Evolutionary conservation across 1,140 invertebrate genomes (phyloP).

Genomic region (Bombus waltoni): DNA sequence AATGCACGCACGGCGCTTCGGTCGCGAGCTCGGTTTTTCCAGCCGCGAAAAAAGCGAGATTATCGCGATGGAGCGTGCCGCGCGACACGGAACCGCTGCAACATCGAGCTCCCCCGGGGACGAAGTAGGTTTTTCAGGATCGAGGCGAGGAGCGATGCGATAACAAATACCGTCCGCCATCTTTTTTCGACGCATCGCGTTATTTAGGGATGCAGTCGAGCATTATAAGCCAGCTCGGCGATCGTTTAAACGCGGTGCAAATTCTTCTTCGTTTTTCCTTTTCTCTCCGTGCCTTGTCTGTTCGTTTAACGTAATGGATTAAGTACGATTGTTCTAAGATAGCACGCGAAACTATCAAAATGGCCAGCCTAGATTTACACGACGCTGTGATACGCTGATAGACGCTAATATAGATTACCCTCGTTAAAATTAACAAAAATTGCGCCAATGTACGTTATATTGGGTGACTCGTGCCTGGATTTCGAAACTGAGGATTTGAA

Average conservation of each 20-base stretch:
- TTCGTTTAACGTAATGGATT: not conserved
- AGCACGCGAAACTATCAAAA: too few species aligned
- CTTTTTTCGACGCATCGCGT: not conserved
- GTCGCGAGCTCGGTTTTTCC: not conserved
- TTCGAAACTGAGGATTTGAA: too few species aligned
- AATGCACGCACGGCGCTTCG: not conserved
- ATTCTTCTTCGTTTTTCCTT: not conserved
- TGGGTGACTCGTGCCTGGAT: too few species aligned
- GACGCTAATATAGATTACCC: too few species aligned
- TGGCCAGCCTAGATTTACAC: too few species aligned
- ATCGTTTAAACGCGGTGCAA: not conserved
- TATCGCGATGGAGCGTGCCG: constrained; percentile 2
- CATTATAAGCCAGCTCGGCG: not conserved
- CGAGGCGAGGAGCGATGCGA: not conserved
- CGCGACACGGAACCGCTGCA: not conserved
- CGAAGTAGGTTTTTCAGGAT: constrained; percentile 9
- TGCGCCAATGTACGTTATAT: too few species aligned
- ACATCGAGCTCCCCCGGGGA: not conserved
- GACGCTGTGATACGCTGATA: too few species aligned
- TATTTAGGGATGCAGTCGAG: not conserved
- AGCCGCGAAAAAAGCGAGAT: constrained; percentile 5
- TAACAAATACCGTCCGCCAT: not conserved
- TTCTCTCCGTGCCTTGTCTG: not conserved
- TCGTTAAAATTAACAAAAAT: too few species aligned
- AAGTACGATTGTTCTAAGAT: not conserved